Conservation (phyloP, 2,113 vertebrate genomes). For the Canis aureus region DNA sequence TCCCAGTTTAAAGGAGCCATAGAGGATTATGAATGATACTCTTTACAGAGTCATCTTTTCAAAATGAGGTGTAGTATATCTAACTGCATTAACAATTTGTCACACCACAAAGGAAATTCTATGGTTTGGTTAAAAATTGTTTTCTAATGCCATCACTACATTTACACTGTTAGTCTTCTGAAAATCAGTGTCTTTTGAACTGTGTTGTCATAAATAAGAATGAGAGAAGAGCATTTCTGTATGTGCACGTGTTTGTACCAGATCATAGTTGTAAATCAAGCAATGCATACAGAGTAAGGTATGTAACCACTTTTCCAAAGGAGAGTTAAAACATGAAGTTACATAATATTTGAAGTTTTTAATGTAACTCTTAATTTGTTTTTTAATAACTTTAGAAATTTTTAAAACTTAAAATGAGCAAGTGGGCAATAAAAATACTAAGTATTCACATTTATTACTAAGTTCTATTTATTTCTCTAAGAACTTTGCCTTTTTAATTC, state of each 20-base stretch:
- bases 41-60: neutral
- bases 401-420: neutral
- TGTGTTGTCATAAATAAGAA: neutral
- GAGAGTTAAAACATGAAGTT: conserved; percentile 42
- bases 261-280: conserved; percentile 13
- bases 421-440: neutral
- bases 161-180: conserved; percentile 18
- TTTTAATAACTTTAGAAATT: neutral
- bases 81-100: neutral
- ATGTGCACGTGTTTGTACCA: neutral
- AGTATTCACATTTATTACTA: neutral
- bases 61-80: neutral
- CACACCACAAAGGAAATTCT: neutral
- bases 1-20: neutral
- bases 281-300: neutral
- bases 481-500: neutral
- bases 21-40: neutral
- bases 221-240: neutral
- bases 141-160: neutral
- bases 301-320: neutral
- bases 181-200: neutral
- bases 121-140: conserved; percentile 29
- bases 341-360: neutral
- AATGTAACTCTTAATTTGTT: neutral
- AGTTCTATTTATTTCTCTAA: neutral